Percentiles rank a stretch among this genome's conserved stretches.
Conservation (phyloP, 2,113 vertebrate genomes). For the Nerophis ophidion region DNA sequence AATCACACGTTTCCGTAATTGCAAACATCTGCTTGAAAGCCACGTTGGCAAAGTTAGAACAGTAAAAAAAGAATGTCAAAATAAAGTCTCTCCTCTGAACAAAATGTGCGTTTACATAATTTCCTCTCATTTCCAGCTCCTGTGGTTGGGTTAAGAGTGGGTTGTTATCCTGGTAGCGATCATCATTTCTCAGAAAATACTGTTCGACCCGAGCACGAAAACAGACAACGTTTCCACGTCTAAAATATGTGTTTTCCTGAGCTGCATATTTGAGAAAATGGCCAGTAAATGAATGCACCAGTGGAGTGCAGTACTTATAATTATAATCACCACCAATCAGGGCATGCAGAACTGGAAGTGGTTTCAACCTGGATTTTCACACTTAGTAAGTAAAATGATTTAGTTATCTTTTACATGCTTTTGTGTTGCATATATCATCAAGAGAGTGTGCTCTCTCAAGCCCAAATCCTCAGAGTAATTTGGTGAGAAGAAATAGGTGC, state of each 20-base stretch:
- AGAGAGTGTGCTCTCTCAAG: slow-evolving; percentile 14
- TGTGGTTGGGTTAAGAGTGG: slow-evolving; percentile 16
- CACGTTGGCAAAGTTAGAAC: slow-evolving; percentile 11
- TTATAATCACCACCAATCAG: slow-evolving; percentile 41
- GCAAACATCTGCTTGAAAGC: slow-evolving; percentile 42
- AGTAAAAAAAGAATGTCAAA: slow-evolving; percentile 24
- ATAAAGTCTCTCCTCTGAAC: slow-evolving; percentile 8
- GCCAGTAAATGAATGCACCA: neutral
- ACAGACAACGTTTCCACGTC: slow-evolving; percentile 5
- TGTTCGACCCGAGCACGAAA: slow-evolving; percentile 19
- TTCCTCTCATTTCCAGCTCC: slow-evolving; percentile 20
- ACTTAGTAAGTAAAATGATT: slow-evolving; percentile 20
- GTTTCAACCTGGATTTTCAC: slow-evolving; percentile 17
- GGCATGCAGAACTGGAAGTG: slow-evolving; percentile 21
- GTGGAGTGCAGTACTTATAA: slow-evolving; percentile 6
- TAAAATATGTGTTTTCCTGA: neutral
- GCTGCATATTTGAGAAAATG: neutral
- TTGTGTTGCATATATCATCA: slow-evolving; percentile 1
- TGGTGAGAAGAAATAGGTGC: slow-evolving; percentile 27
- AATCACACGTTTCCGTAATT: slow-evolving; percentile 44
- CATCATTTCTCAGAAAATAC: slow-evolving; percentile 28
- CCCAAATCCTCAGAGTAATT: slow-evolving; percentile 26
- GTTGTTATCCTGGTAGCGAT: slow-evolving; percentile 9
- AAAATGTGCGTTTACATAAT: slow-evolving; percentile 32
- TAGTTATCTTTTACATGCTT: slow-evolving; percentile 17